These are phyloP conservation scores for Notodonta dromedarius DNA, from an alignment of 2,888 invertebrate genomes.

Conservation along the genomic window DNA sequence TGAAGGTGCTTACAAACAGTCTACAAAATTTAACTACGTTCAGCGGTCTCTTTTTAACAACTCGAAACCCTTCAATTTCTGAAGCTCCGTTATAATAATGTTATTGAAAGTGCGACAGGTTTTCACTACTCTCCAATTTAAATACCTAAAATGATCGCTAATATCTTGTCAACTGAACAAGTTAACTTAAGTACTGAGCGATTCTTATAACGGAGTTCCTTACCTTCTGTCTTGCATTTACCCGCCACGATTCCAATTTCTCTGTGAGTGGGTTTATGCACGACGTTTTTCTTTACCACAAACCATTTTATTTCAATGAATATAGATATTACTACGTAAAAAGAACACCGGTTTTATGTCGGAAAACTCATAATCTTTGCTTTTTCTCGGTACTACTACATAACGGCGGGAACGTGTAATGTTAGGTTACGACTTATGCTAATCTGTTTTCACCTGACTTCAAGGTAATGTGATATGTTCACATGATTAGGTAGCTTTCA, in stretches of 20 bases:
- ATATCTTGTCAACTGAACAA: background rate
- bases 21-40: too few species aligned
- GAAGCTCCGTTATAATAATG: background rate
- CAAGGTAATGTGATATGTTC: background rate
- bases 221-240: constrained; percentile 12
- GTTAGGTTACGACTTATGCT: background rate
- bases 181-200: background rate
- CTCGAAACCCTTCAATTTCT: background rate
- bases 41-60: background rate
- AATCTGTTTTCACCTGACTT: too few species aligned
- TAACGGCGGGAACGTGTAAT: background rate
- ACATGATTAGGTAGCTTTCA: background rate
- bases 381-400: background rate
- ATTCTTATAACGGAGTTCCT: constrained; percentile 5
- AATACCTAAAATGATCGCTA: background rate
- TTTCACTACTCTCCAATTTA: background rate
- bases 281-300: constrained; percentile 6
- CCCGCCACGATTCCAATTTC: constrained; percentile 20
- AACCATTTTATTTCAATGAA: background rate
- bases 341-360: background rate
- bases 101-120: background rate
- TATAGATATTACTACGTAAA: background rate
- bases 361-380: background rate
- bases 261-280: constrained; percentile 2
- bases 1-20: too few species aligned